phyloP scores from a whole-genome alignment of 64 coral and sea anemone species.

The Anthopleura sola region DNA sequence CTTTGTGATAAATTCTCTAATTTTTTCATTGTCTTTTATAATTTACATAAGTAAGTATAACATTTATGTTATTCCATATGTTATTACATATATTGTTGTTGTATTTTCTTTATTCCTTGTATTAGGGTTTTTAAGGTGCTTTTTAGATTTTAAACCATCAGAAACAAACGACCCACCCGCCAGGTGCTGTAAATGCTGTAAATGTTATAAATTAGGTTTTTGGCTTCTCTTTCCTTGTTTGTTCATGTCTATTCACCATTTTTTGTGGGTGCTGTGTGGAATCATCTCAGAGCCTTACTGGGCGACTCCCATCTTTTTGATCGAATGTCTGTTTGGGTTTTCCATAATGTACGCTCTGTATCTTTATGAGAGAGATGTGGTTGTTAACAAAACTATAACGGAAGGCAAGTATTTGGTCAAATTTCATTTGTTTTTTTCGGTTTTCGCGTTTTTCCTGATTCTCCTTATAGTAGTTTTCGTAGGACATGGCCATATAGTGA shows the following conservation, averaged over 20 bases:
- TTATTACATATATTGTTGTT: too few relatives aligned
- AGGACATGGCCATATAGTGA: neutral
- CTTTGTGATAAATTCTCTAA: neutral
- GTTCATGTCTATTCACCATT: conserved; percentile 19
- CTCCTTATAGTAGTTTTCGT: neutral
- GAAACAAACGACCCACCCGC: too few relatives aligned
- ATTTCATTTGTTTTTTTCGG: neutral
- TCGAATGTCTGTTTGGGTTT: neutral
- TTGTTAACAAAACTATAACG: neutral
- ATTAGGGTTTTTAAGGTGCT: too few relatives aligned
- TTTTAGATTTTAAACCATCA: too few relatives aligned
- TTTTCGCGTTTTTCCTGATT: neutral
- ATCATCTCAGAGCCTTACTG: conserved; percentile 60
- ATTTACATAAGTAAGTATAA: too few relatives aligned
- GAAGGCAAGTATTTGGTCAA: neutral
- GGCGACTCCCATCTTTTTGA: conserved; percentile 43
- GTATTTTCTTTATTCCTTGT: too few relatives aligned
- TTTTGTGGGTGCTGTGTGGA: conserved; percentile 60
- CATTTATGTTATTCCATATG: neutral
- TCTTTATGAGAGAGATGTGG: conserved; percentile 7
- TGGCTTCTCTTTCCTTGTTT: neutral
- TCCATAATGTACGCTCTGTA: neutral
- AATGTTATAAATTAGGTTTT: neutral
- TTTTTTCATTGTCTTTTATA: neutral
- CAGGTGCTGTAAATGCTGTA: too few relatives aligned